Percentiles rank a stretch among this genome's conserved stretches.
phyloP scores from a whole-genome alignment of 2,888 invertebrate genomes.

The Drosophila incognita region DNA sequence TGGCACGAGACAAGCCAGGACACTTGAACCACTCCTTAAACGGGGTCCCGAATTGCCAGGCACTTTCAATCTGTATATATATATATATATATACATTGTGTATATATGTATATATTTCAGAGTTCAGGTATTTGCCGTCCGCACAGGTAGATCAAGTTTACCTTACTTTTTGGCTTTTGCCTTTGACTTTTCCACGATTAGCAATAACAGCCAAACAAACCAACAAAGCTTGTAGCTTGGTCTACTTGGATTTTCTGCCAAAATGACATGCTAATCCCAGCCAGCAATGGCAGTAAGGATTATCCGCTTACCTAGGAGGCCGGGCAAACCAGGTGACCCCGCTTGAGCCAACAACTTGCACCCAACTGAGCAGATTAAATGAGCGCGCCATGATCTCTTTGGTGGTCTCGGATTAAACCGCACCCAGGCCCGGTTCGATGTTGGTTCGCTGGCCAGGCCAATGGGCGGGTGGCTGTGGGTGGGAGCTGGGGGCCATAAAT shows the following conservation, averaged over 20 bases:
- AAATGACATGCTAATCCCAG: slow-evolving; percentile 54
- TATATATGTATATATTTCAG: background rate
- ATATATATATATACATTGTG: background rate
- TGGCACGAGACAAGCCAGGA: background rate
- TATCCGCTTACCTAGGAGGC: slow-evolving; percentile 30
- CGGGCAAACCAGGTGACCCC: background rate
- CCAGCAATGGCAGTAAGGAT: slow-evolving; percentile 32
- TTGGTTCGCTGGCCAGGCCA: background rate
- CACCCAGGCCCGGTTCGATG: slow-evolving; percentile 49
- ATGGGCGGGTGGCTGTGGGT: slow-evolving; percentile 36
- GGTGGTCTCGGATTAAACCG: slow-evolving; percentile 80
- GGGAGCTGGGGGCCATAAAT: slow-evolving; percentile 67
- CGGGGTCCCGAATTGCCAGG: background rate
- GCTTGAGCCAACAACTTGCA: slow-evolving; percentile 40
- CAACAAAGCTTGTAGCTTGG: slow-evolving; percentile 54
- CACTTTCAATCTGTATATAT: background rate
- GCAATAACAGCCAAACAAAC: slow-evolving; percentile 47
- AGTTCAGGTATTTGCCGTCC: slow-evolving; percentile 21
- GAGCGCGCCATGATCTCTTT: slow-evolving; percentile 49
- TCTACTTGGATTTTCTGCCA: slow-evolving; percentile 38
- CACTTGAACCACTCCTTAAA: background rate
- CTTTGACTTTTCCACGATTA: slow-evolving; percentile 70
- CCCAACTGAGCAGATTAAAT: slow-evolving; percentile 56
- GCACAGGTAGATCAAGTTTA: slow-evolving; percentile 27
- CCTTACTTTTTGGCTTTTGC: slow-evolving; percentile 28